These are phyloP conservation scores for Myopa tessellatipennis DNA, from an alignment of 2,888 invertebrate species.

Conservation along the genomic window DNA sequence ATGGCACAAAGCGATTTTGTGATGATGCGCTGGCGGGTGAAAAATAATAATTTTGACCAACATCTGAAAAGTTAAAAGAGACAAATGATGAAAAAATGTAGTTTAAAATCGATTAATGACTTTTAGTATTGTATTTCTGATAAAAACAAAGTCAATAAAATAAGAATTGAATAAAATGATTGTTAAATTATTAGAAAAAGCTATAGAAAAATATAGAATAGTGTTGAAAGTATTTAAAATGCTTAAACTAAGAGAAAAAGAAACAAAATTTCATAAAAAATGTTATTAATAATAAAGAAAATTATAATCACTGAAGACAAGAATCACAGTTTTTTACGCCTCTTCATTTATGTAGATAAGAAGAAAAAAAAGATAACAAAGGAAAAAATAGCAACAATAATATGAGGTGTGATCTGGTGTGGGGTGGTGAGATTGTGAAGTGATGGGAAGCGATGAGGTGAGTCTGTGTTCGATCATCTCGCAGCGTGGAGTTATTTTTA, in stretches of 20 bases:
- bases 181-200: not conserved
- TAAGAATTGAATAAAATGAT: not conserved
- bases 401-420: too few species aligned
- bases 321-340: slow-evolving; percentile 1
- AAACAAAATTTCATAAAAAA: too few species aligned
- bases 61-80: slow-evolving; percentile 57
- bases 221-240: too few species aligned
- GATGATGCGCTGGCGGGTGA: slow-evolving; percentile 52
- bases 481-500: too few species aligned
- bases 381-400: not conserved
- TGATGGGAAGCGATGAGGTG: not conserved
- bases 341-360: not conserved
- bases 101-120: too few species aligned
- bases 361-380: not conserved
- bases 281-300: not conserved
- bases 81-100: not conserved
- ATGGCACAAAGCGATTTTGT: slow-evolving; percentile 67
- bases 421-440: not conserved
- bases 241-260: too few species aligned
- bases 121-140: too few species aligned
- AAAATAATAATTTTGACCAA: slow-evolving; percentile 61
- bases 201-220: too few species aligned
- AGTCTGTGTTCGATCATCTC: too few species aligned
- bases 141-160: too few species aligned
- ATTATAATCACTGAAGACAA: not conserved